phyloP scores from a whole-genome alignment of 2,113 vertebrate genomes.

The Gila orcuttii region DNA sequence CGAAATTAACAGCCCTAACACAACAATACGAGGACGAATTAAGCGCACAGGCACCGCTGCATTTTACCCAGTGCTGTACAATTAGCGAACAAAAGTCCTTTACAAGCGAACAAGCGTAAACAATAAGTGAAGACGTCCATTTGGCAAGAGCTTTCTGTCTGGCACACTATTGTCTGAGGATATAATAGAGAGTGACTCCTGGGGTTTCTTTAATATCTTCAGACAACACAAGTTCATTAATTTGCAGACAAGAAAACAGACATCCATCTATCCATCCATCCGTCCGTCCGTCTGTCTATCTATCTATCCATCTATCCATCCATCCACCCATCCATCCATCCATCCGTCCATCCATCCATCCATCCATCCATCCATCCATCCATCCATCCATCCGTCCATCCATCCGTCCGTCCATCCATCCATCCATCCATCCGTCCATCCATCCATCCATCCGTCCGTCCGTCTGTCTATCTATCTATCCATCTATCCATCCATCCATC shows the following conservation, averaged over 20 bases:
- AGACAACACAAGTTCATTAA: not conserved
- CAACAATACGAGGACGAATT: not conserved
- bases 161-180: constrained; percentile 29
- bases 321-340: no score
- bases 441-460: no score
- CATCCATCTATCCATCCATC: not conserved
- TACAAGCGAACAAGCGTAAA: constrained; percentile 34
- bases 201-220: constrained; percentile 33
- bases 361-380: no score
- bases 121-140: constrained; percentile 23
- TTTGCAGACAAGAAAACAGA: not conserved
- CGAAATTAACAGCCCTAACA: constrained; percentile 29
- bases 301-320: fast-evolving
- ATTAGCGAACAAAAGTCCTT: constrained; percentile 25
- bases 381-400: no score
- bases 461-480: no score
- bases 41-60: constrained; percentile 19
- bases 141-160: constrained; percentile 44
- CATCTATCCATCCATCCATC: no score
- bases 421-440: no score
- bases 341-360: no score
- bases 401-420: no score
- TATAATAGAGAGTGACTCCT: constrained; percentile 52
- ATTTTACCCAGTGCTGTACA: not conserved
- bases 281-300: fast-evolving